A percentile compares a stretch with the other conserved stretches of the same genome.
Evolutionary conservation across 2,888 invertebrate genomes (phyloP).

Genomic region (Tenthredo livida): DNA sequence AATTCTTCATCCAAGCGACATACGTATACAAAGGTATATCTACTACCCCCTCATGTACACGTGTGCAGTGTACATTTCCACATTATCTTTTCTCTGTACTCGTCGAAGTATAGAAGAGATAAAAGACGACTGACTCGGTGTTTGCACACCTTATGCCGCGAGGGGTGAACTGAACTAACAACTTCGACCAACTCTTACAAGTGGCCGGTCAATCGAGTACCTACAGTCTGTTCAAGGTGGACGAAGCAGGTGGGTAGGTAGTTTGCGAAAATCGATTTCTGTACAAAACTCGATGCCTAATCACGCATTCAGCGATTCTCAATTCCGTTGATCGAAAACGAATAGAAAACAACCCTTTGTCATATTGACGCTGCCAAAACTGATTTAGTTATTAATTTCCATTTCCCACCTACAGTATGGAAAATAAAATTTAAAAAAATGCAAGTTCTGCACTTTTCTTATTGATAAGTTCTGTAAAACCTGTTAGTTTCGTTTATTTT

Average conservation of each 20-base stretch:
- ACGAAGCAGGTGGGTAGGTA: not conserved
- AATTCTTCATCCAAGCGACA: conserved; percentile 20
- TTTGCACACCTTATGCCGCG: conserved; percentile 23
- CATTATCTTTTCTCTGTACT: conserved; percentile 33
- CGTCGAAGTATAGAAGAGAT: not conserved
- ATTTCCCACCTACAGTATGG: no score
- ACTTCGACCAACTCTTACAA: conserved; percentile 49
- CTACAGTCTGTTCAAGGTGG: not conserved
- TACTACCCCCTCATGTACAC: not conserved
- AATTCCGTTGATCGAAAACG: not conserved
- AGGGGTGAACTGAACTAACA: conserved; percentile 22
- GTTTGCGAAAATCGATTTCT: not conserved
- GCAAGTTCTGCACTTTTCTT: no score
- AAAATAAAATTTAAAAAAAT: no score
- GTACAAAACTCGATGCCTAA: not conserved
- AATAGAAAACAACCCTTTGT: no score
- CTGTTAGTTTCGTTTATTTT: no score
- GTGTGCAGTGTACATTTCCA: not conserved
- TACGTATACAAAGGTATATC: not conserved
- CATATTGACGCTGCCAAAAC: no score
- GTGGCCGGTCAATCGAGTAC: conserved; percentile 48
- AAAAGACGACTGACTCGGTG: conserved; percentile 40
- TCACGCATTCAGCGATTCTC: not conserved
- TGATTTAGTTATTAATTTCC: no score
- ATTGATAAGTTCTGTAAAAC: no score